Evolutionary conservation across 2,888 invertebrate species (phyloP), one percentile per base, ranked within the genome.

Genomic region (Deilephila porcellus): DNA sequence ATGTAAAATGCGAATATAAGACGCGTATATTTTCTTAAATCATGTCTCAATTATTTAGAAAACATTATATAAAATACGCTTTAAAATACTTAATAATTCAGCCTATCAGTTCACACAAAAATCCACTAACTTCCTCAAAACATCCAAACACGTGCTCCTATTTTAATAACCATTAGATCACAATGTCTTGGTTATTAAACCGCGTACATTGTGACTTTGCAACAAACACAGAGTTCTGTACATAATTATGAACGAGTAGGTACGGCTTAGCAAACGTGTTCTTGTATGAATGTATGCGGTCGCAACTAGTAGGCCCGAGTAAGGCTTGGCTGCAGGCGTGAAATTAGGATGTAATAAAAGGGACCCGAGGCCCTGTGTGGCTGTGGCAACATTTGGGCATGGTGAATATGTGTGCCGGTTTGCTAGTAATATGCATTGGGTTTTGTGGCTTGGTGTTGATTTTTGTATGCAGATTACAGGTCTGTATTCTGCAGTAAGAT

Each of bases 211-310:
- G 76, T 81, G 82, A 83, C 82, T 83, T 82, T 78, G 82, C 83
- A 59, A 83, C 82, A 85, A 86, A 85, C 82, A 85, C 76, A 79
- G 84, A 87, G 85, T 86, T 85, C 84, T 83, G 86, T 85, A n/a
- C n/a, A n/a, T n/a, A 88, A 89, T 89, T 87, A 89, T 84, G 81
- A 83, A 85, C 85, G 84, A 86, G 85, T 79, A 80, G 78, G 78
- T 80, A 86, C 82, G 83, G 83, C 85, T 83, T 80, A 81, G 85
- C 85, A 88, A 88, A 89, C 86, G 86, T 83, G 86, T 29, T 86
- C 82, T 83, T 81, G 84, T 82, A 85, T 82, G 83, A 84, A 82
- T 82, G 81, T 82, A 79, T 87, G 89, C 80, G 90, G 90, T 86
- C 81, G 72, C 83, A 85, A 84, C 81, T 85, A 78, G 78, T 79